A percentile compares a stretch with the other conserved stretches of the same genome.
Conservation (phyloP, 1,140 invertebrate species). For the Cotesia glomerata region DNA sequence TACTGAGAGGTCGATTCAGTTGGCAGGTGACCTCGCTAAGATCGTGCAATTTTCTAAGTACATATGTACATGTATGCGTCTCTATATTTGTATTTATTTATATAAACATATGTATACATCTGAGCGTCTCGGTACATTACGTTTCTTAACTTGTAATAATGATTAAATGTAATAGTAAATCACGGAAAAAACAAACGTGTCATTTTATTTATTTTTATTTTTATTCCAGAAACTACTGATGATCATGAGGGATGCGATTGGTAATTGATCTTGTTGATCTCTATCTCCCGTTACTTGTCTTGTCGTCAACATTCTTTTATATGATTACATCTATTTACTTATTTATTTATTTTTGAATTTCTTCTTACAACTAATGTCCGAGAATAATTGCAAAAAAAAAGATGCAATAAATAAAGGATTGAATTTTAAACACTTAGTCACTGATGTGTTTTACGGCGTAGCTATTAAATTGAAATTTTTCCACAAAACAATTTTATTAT, state of each 20-base stretch:
- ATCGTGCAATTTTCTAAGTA: slow-evolving; percentile 24
- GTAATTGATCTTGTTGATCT: slow-evolving; percentile 29
- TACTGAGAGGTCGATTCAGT: slow-evolving; percentile 29
- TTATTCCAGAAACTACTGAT: not conserved
- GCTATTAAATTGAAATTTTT: too few species aligned
- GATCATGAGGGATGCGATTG: slow-evolving; percentile 11
- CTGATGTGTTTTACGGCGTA: not conserved
- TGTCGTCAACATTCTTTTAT: not conserved
- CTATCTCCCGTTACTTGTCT: slow-evolving; percentile 25
- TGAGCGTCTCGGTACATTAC: not conserved
- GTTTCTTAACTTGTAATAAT: slow-evolving; percentile 9
- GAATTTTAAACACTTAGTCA: slow-evolving; percentile 2
- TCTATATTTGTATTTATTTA: not conserved
- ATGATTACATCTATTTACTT: not conserved
- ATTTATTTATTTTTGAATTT: not conserved
- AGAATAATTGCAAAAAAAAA: too few species aligned
- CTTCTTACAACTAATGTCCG: not conserved
- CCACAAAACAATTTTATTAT: not conserved
- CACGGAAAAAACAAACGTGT: slow-evolving; percentile 9
- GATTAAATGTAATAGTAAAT: slow-evolving; percentile 26
- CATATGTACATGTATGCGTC: not conserved
- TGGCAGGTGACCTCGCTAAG: slow-evolving; percentile 29
- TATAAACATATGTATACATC: not conserved
- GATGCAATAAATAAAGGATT: not conserved
- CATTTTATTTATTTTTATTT: not conserved